Evolutionary conservation across 2,888 invertebrate species (phyloP), one percentile per base, ranked within the genome.

Genomic region (Orthosia gracilis): DNA sequence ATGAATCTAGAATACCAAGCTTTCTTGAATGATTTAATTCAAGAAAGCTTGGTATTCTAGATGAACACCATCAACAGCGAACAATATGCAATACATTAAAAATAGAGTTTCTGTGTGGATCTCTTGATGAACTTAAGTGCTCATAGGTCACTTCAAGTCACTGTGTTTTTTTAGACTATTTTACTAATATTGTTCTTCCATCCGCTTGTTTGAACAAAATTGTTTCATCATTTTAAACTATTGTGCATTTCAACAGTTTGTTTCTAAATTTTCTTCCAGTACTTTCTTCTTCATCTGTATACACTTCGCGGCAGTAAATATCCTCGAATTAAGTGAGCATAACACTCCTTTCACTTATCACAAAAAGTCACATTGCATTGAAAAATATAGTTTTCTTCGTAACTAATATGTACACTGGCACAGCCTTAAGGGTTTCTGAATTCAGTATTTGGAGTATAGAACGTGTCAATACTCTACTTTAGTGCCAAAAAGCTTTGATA

Each of bases 361-460:
- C 68, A 59, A 66, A 66, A 73, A 68, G 63, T 71, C 55, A 64
- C 66, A 72, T 70, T 55, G 40, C 73, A 71, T 74, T 76, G 74
- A 82, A 78, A 85, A 85, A 84, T 80, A 83, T 82, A 72, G 72
- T 80, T 62, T 72, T 79, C 72, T 81, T 57, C 31, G 13, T 71
- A 75, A 78, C 65, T 84, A 81, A 61, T 89, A 89, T 90, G 62
- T 90, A 89, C 88, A 90, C 15, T 69, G 84, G 80, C 75, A 80
- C 83, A 79, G 84, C 84, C 84, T 78, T 84, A 9, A 0, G 9
- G 40, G 40, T 40, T 40, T 40, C 40, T 40, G 40, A 1, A 40
- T 40, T 40, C 40, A 40, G 40, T 40, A 40, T 40, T 40, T 40
- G 40, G 40, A 40, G 40, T 40, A 40, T 40, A 9, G 7, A 40